Evolutionary conservation across 2,797 vertebrate species (phyloP).

Genomic region (Sebastes trivittatus): DNA sequence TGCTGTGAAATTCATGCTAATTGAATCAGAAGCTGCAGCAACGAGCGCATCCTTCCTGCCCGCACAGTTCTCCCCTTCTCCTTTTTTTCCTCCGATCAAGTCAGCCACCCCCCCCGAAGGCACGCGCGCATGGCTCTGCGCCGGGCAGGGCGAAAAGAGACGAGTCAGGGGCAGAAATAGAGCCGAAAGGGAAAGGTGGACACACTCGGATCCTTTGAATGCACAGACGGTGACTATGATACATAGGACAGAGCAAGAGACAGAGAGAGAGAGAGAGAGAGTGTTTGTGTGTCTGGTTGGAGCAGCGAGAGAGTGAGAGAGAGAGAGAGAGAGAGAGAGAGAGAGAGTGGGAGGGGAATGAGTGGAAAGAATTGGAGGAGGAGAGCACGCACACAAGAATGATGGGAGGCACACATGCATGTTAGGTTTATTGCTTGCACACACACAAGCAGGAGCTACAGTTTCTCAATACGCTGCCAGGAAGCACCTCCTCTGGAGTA

Average conservation of each 20-base stretch:
- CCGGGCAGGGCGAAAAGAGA: slow-evolving; percentile 26
- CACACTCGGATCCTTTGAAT: slow-evolving; percentile 65
- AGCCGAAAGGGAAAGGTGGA: slow-evolving; percentile 55
- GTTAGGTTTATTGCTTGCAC: slow-evolving; percentile 24
- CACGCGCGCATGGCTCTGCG: slow-evolving; percentile 20
- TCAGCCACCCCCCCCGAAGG: slow-evolving; percentile 26
- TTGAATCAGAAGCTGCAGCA: slow-evolving; percentile 82
- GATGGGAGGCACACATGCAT: slow-evolving; percentile 46
- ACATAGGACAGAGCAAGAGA: slow-evolving; percentile 64
- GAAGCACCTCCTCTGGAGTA: background rate
- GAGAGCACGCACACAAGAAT: slow-evolving; percentile 43
- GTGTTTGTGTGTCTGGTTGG: slow-evolving; percentile 64
- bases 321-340: slow-evolving; percentile 34
- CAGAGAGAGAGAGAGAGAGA: slow-evolving; percentile 13
- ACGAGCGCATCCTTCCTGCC: slow-evolving; percentile 77
- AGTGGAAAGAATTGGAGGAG: slow-evolving; percentile 54
- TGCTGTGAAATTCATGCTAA: slow-evolving; percentile 84
- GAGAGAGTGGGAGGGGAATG: slow-evolving; percentile 57
- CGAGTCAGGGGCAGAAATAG: slow-evolving; percentile 40
- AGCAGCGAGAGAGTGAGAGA: slow-evolving; percentile 24
- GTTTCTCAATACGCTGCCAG: background rate
- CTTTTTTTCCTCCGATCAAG: slow-evolving; percentile 54
- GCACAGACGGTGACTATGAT: slow-evolving; percentile 70
- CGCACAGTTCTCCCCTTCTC: slow-evolving; percentile 64
- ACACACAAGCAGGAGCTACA: background rate